phyloP scores from a whole-genome alignment of 2,113 vertebrate species.

The Cichladusa arquata region DNA sequence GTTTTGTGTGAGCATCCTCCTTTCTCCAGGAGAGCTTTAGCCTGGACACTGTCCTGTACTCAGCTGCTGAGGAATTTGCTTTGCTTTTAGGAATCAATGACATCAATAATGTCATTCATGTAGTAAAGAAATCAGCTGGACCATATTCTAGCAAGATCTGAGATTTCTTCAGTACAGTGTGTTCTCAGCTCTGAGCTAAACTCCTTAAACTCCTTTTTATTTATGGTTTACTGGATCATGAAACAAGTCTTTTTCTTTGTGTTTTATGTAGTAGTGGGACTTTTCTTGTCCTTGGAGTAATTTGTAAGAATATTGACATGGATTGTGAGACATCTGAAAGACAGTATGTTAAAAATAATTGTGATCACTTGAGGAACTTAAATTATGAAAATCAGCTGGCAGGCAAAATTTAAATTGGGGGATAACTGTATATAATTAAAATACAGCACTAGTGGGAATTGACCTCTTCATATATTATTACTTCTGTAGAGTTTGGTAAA shows the following conservation, averaged over 20 bases:
- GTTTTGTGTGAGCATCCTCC: background rate
- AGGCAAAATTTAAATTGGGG: constrained; percentile 20
- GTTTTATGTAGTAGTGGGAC: background rate
- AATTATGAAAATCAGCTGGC: background rate
- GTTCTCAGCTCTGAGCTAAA: background rate
- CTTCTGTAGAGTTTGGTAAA: background rate
- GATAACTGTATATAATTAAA: constrained; percentile 39
- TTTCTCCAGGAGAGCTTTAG: background rate
- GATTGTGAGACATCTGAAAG: background rate
- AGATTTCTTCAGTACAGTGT: background rate
- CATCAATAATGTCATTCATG: background rate
- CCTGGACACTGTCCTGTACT: background rate
- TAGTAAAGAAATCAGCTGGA: background rate
- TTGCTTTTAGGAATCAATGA: background rate
- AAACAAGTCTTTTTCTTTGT: background rate
- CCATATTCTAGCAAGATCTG: background rate
- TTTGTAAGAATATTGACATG: background rate
- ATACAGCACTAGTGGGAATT: background rate
- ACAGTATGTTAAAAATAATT: background rate
- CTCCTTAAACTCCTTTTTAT: background rate
- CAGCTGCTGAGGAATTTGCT: background rate
- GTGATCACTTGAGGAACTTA: background rate
- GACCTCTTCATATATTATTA: constrained; percentile 11
- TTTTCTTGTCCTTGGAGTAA: background rate
- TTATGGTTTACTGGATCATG: background rate